Evolutionary conservation across 2,888 invertebrate species (phyloP).

Genomic region (Leucophenga montana): DNA sequence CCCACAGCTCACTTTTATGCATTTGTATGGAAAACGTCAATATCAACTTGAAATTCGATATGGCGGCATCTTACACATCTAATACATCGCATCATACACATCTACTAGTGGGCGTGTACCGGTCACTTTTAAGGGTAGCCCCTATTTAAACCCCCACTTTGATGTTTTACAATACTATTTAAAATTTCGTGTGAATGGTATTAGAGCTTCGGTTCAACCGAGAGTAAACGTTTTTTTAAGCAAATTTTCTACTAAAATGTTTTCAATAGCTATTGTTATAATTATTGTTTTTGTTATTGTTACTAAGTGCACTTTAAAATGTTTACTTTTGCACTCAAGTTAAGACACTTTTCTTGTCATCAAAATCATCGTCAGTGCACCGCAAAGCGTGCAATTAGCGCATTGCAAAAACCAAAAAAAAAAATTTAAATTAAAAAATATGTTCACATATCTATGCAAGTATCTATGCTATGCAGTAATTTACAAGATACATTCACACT

Average conservation of each 20-base stretch:
- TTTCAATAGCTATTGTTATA: neutral
- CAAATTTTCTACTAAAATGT: neutral
- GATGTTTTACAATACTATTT: no score
- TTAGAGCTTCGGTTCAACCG: no score
- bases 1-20: no score
- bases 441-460: neutral
- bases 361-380: neutral
- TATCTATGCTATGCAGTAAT: neutral
- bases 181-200: no score
- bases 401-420: neutral
- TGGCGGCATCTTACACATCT: no score
- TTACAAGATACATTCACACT: constrained; percentile 1
- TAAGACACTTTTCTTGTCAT: neutral
- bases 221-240: neutral
- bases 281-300: neutral
- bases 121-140: no score
- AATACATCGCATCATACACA: no score
- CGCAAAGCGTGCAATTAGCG: constrained; percentile 15
- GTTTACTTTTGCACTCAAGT: neutral
- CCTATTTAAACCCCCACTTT: no score
- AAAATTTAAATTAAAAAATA: neutral
- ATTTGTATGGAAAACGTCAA: no score
- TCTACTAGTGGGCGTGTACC: no score
- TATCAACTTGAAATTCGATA: no score
- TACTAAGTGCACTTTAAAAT: neutral